Evolutionary conservation across 2,113 vertebrate genomes (phyloP), one percentile per base, ranked within the genome.

Genomic region (Zosterops hypoxanthus): DNA sequence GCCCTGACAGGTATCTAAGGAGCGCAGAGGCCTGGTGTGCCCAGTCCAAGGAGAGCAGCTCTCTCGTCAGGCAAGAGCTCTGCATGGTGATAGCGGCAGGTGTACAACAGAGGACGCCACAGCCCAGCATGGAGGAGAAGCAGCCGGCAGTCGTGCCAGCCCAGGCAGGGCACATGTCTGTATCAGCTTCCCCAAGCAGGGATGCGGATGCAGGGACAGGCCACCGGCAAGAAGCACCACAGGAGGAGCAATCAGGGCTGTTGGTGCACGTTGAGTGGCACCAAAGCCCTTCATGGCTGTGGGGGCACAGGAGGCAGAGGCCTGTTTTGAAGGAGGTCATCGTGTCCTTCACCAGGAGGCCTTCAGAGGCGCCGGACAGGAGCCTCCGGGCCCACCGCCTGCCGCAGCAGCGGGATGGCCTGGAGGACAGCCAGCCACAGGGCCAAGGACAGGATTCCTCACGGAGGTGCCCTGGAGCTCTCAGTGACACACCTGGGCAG

Each of bases 381-480:
- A 46, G 11, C 21, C 8, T 13, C 31, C 1, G 0, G 4, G 10
- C 16, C 36, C 39, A 16, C 1, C 1, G 21, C 66, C 36, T 1
- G 0, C 26, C 0, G 0, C 39, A 36, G 47, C 57, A 36, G 26
- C 68, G 46, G 49, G 14, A 36, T 4, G 26, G 21, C 26, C 26
- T 25, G 68, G 21, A 31, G 33, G 12, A 25, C 8, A 72, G 21
- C 31, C 17, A 25, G 26, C 21, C 56, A 36, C 33, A 17, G 47
- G 34, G 21, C 13, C 47, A 36, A 53, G 56, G 47, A 31, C 47
- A 21, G 21, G 21, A 7, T 1, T 36, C 26, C 21, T 34, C 0
- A 0, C 47, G 25, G 36, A 71, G 39, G 14, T 0, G 0, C 8
- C n/a, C 25, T 1, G 0, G 12, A 21, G 10, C 12, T 8, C 21